Base-by-base conservation (phyloP, 2,888 invertebrate species). In the Athrips mouffetella region DNA sequence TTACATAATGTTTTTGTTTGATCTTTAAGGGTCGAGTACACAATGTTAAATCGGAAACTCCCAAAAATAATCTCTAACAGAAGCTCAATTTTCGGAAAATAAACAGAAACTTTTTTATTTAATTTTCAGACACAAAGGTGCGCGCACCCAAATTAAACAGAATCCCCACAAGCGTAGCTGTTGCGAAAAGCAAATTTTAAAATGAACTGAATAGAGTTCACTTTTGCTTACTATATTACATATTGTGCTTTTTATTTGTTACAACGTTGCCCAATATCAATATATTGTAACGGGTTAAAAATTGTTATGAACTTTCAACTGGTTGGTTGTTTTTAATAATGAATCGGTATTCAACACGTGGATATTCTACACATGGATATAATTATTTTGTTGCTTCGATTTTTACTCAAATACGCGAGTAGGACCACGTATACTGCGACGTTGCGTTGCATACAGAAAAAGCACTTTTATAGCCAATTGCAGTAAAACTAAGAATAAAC, bases 71-170 rank as follows among this genome's bases (percentile, higher is more conserved):
- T 65, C 64, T 54, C 51, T 40, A 49, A 56, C 62, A 59, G 60
- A 67, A 59, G 57, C 52, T 57, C 54, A 53, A 57, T 60, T 62
- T 68, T 63, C 60, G 58, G 55, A 55, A 62, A 67, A 67, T 64
- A 63, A 66, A 64, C 62, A 60, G 62, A 62, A 60, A 62, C 64
- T 69, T 72, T 72, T 70, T 70, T 67, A 70, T 73, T 73, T 72
- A 67, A 70, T 70, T 67, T 71, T 59, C 62, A 49, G 58, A 58
- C 70, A 72, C 72, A 79, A 75, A 77, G 78, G 77, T 74, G 67
- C 65, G 63, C 64, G 59, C 64, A 69, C 57, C 67, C 57, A 72
- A 76, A 76, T 76, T 76, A 78, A 76, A 77, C 71, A 73, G 70
- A 68, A 68, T 67, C 33, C 50, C 49, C 48, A 55, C 57, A 56